Conservation (phyloP, 2,113 vertebrate genomes). For the Chinchilla lanigera region DNA sequence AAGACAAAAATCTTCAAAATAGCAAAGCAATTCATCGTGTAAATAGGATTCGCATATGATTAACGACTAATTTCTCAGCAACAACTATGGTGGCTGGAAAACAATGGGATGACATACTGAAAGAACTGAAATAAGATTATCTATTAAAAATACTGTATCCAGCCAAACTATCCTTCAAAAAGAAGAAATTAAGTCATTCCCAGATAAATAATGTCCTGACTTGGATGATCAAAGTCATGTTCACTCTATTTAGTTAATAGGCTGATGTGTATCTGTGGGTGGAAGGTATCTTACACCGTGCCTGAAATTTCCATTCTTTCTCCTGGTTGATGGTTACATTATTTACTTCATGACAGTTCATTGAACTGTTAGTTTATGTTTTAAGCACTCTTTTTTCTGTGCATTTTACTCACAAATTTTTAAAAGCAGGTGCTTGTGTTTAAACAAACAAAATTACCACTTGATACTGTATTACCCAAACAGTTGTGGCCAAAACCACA, state of each 20-base stretch:
- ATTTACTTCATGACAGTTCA: background rate
- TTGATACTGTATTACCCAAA: background rate
- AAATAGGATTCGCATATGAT: background rate
- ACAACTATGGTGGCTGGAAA: background rate
- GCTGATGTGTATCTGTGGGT: background rate
- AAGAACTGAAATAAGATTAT: background rate
- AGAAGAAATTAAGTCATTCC: background rate
- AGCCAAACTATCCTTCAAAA: slow-evolving; percentile 43
- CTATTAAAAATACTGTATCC: slow-evolving; percentile 15
- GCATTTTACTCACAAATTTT: background rate
- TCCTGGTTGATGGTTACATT: background rate
- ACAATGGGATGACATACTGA: background rate
- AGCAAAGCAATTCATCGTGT: background rate
- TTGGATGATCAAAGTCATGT: background rate
- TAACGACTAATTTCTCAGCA: background rate
- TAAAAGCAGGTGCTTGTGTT: background rate
- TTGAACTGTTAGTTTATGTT: background rate
- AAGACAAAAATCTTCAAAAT: background rate
- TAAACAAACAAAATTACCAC: background rate
- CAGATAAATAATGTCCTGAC: background rate
- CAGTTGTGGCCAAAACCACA: background rate
- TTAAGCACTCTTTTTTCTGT: background rate
- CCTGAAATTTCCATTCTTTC: background rate
- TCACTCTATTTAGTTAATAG: background rate
- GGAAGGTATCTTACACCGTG: rapidly evolving